Conservation (phyloP, 64 coral and sea anemone genomes). For the Montipora efflorescens region DNA sequence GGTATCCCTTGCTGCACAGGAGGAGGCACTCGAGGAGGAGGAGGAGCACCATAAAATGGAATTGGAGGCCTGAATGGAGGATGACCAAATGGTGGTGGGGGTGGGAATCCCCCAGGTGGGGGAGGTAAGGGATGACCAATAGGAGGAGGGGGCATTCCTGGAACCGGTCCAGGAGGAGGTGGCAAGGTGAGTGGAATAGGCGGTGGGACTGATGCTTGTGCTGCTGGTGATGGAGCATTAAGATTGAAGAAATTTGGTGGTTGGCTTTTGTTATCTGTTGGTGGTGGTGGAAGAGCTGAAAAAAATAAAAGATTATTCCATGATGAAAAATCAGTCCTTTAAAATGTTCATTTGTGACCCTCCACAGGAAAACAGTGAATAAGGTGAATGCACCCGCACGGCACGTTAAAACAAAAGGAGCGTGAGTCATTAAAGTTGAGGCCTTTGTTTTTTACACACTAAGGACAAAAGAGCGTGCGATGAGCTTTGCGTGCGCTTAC, state of each 20-base stretch:
- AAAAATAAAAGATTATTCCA: not conserved
- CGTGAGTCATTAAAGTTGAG: too few species aligned
- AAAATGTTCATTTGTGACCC: too few species aligned
- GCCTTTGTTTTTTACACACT: too few species aligned
- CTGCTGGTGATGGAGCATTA: constrained; percentile 40
- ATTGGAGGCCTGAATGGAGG: constrained; percentile 85
- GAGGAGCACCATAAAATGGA: constrained; percentile 86
- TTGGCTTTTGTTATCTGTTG: constrained; percentile 75
- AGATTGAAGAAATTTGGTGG: constrained; percentile 96
- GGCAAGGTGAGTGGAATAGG: constrained; percentile 80
- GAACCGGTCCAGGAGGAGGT: constrained; percentile 83
- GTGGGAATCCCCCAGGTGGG: constrained; percentile 78
- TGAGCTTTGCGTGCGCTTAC: too few species aligned
- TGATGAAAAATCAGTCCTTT: too few species aligned
- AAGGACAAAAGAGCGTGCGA: too few species aligned
- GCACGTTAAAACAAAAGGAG: too few species aligned
- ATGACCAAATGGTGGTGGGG: constrained; percentile 84
- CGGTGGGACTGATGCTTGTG: constrained; percentile 50
- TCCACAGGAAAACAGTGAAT: too few species aligned
- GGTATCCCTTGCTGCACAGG: constrained; percentile 68
- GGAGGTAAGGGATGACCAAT: constrained; percentile 77
- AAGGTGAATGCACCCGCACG: too few species aligned
- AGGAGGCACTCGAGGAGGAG: constrained; percentile 84
- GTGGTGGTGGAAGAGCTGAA: constrained; percentile 91
- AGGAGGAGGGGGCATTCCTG: constrained; percentile 83